Base-by-base conservation (phyloP, 2,888 invertebrate genomes). In the Cantharis lateralis region DNA sequence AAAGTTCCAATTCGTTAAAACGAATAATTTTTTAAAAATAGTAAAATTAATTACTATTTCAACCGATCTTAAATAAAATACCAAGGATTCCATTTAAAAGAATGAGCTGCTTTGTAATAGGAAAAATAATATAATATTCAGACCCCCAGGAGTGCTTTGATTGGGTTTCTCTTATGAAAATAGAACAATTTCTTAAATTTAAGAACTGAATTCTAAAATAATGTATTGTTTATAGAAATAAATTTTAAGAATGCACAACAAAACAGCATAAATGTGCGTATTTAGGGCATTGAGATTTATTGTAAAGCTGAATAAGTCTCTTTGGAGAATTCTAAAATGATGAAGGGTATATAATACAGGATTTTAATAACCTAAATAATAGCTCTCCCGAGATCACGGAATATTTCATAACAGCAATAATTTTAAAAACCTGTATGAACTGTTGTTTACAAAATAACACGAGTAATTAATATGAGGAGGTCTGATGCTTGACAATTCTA, bases 271-370 rank as follows among this genome's bases (percentile, higher is more conserved):
- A 48, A 48, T 48, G 48, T 48, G 48, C 48, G 48, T 48, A 48
- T 48, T 48, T 48, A 48, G 48, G n/a, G 48, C n/a, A 66, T 20
- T 66, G 64, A 66, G 64, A 66, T 66, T 66, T 66, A 66, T 66
- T 20, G 24, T 20, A 20, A 66, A 66, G 64, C 13, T 13, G 64
- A 66, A 16, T 24, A 66, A 66, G 64, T 20, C 64, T 66, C 64
- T 66, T 66, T 66, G 9, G 64, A 66, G 64, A 66, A 66, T 66
- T 66, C 13, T 20, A 66, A 66, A 66, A 66, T 66, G 64, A 66
- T 66, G 64, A 66, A 66, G 64, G 64, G 64, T 66, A 20, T 24
- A 66, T 24, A 66, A 66, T 66, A 20, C 64, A 9, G 18, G 24
- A 66, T 20, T 66, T 66, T 20, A 66, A 48, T 48, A 66, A 66